These are phyloP conservation scores for Oxyruncus cristatus DNA, from an alignment of 2,113 vertebrate genomes.

Conservation along the genomic window DNA sequence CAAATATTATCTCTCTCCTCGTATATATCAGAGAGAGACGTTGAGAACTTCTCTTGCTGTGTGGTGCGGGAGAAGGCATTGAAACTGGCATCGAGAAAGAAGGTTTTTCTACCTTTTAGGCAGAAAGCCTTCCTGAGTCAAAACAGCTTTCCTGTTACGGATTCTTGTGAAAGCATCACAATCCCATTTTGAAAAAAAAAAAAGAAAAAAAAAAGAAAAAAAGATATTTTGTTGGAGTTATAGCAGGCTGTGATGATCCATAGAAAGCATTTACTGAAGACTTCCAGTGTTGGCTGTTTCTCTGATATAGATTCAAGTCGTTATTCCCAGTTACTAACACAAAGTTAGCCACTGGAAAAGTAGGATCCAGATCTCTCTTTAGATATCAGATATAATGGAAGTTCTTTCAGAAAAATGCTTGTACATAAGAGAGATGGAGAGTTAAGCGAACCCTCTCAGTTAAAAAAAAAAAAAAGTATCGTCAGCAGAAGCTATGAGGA, in stretches of 20 bases:
- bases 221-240: neutral
- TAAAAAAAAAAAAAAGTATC: neutral
- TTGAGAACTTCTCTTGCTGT: too few relatives aligned
- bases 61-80: too few relatives aligned
- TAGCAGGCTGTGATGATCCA: neutral
- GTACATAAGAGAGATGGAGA: neutral
- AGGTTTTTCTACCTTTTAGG: too few relatives aligned
- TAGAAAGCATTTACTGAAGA: neutral
- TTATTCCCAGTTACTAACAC: neutral
- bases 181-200: neutral
- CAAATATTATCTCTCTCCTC: too few relatives aligned
- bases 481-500: neutral
- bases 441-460: neutral
- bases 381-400: neutral
- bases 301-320: neutral
- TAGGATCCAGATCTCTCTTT: neutral
- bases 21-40: too few relatives aligned
- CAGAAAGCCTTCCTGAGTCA: too few relatives aligned
- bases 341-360: neutral
- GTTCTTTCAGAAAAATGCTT: neutral
- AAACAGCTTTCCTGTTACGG: too few relatives aligned
- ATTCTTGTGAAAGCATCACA: too few relatives aligned
- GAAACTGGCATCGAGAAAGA: too few relatives aligned
- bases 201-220: neutral
- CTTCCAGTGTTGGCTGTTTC: neutral